Base-by-base conservation (phyloP, 2,113 vertebrate genomes). In the Diadophis punctatus region DNA sequence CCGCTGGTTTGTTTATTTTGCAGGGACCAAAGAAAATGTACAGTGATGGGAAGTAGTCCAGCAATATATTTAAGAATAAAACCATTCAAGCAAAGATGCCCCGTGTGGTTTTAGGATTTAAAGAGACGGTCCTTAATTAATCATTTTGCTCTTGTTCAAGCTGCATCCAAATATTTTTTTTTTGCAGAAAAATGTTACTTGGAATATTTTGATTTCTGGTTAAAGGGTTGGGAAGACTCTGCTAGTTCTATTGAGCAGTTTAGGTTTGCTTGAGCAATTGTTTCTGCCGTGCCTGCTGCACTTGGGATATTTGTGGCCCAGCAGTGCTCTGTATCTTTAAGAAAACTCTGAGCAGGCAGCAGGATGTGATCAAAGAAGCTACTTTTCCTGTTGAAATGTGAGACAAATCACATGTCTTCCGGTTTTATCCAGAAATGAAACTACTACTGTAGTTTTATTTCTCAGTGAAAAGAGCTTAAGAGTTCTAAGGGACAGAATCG, bases 261-360 rank as follows among this genome's bases (percentile, higher is more conserved):
- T 30, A 25, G 27, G 30, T 58, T 56, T 46, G 14, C 3, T 52
- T 16, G 46, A 8, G 25, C 14, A 39, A 39, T 86, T 22, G 23
- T n/a, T 56, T 23, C 12, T 34, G 22, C 85, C 52, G 25, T 91
- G 22, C 6, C n/a, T 52, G 3, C 20, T 30, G 9, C 27, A 0
- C 25, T 49, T 55, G 74, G 2, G 3, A 55, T 34, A 43, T 49
- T 49, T 56, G 10, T 25, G 20, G 22, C 34, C 22, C 8, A 25
- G 34, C 11, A 39, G 22, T 23, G 39, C 7, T 68, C 90, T 93
- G 88, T 90, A 8, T 80, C 93, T 93, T 93, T 93, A 91, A 93
- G 93, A 68, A 90, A 39, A 58, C 7, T 85, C 80, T 53, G 5
- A 63, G 80, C 2, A 5, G 23, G 46, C 55, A 93, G 25, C 0